Evolutionary conservation across 1,140 invertebrate genomes (phyloP).

Genomic region (Oryctes rhinoceros): DNA sequence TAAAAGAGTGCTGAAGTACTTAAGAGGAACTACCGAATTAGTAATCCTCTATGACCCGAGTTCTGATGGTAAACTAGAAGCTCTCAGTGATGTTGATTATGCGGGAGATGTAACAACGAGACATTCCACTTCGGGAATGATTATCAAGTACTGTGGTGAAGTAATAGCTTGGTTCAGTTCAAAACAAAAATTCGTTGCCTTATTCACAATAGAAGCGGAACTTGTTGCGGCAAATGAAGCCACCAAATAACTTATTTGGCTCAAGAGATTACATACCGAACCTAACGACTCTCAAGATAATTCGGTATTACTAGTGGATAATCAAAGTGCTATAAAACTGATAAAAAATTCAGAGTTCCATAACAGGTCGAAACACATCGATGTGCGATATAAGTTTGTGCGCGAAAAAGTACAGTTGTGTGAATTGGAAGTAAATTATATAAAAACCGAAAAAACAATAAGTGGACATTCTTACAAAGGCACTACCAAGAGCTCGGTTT

Average conservation of each 20-base stretch:
- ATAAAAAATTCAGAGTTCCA: constrained; percentile 60
- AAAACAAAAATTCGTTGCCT: constrained; percentile 56
- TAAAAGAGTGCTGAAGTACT: background rate
- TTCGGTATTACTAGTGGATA: constrained; percentile 44
- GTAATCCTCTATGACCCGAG: constrained; percentile 24
- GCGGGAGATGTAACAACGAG: constrained; percentile 54
- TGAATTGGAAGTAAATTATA: constrained; percentile 44
- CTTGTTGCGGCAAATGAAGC: constrained; percentile 55
- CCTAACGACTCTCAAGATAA: constrained; percentile 10
- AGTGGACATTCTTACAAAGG: constrained; percentile 54
- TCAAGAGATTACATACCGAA: constrained; percentile 46
- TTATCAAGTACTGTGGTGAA: constrained; percentile 51
- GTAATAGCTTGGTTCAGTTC: constrained; percentile 57
- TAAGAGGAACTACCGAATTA: constrained; percentile 12
- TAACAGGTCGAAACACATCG: constrained; percentile 56
- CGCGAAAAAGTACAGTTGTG: constrained; percentile 41
- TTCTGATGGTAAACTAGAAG: constrained; percentile 44
- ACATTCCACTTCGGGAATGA: constrained; percentile 55
- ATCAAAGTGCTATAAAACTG: constrained; percentile 56
- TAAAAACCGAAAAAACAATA: constrained; percentile 47
- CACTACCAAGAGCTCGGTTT: constrained; percentile 14
- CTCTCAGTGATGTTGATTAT: constrained; percentile 59
- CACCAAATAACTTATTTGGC: constrained; percentile 55
- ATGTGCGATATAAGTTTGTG: constrained; percentile 51
- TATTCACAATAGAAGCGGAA: constrained; percentile 62